Base-by-base conservation (phyloP, 2,797 vertebrate species). In the Tenualosa thibaudeaui region DNA sequence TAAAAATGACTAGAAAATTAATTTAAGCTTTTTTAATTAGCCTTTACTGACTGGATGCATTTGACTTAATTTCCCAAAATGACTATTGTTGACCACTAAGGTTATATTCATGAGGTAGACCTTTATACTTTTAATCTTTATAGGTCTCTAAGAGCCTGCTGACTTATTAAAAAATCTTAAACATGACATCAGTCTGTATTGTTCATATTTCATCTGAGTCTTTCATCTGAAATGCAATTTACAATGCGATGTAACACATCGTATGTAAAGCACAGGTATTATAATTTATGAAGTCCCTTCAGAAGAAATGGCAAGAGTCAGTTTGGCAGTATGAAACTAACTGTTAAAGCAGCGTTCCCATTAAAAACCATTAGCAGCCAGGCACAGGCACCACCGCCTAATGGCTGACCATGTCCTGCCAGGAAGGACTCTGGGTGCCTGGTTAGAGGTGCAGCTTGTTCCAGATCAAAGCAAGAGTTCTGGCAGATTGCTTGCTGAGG, bases 391-490 rank as follows among this genome's bases (percentile, higher is more conserved):
- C 40, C 37, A 40, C 3, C 19, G 40, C 22, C 71, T 19, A 43
- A 78, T 78, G 71, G 71, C 40, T 78, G 71, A 78, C 71, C 71
- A 78, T 78, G 71, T 78, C 40, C 40, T 78, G 71, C 71, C 71
- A 78, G 71, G 49, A 54, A 81, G 75, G 75, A 43, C 85, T 24
- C 19, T 26, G 78, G 78, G 78, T 51, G 50, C 53, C 62, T 78
- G 85, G 82, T 8, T 13, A 43, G 71, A 81, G 82, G 78, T 81
- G 50, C 49, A 62, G 10, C 56, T 26, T 8, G 37, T 19, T 58
- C 53, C 40, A 78, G 83, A 84, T 84, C 83, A 84, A 84, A 84
- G 68, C 71, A 43, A 37, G 71, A 43, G 68, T 75, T 40, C 24
- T 53, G 26, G 68, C 75, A 51, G 31, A 43, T 5, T 53, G 68